Evolutionary conservation across 1,140 invertebrate genomes (phyloP).

Genomic region (Bombus fervidus): DNA sequence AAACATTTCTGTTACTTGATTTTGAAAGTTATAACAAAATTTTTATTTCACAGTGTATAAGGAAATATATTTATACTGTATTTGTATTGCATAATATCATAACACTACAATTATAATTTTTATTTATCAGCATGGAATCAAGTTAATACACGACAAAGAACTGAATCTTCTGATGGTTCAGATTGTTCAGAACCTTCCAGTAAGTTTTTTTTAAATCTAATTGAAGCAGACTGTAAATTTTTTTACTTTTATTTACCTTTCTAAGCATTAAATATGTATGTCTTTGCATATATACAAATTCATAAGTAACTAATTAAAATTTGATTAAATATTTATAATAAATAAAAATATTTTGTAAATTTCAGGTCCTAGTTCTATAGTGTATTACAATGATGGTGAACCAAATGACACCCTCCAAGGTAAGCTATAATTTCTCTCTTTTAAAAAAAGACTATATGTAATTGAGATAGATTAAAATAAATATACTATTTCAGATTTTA

Average conservation of each 20-base stretch:
- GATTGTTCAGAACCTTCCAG: conserved; percentile 71
- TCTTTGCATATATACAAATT: not conserved
- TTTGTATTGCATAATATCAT: conserved; percentile 4
- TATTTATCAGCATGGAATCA: conserved; percentile 76
- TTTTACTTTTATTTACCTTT: not conserved
- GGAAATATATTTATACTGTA: not conserved
- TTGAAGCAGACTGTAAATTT: not conserved
- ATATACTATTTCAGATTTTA: conserved; percentile 86
- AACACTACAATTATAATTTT: conserved; percentile 30
- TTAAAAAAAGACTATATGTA: not conserved
- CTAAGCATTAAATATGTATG: not conserved
- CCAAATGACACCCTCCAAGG: conserved; percentile 86
- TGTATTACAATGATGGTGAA: conserved; percentile 89
- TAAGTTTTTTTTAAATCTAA: conserved; percentile 48
- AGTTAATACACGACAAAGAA: conserved; percentile 71
- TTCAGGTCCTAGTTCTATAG: conserved; percentile 78
- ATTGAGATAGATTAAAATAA: not conserved
- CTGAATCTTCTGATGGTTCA: conserved; percentile 69
- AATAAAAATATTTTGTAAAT: conserved; percentile 40
- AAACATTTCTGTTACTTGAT: conserved; percentile 1
- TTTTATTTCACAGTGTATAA: not conserved
- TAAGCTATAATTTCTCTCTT: conserved; percentile 55
- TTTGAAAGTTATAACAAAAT: conserved; percentile 1
- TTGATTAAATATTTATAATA: conserved; percentile 19
- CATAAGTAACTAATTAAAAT: not conserved